Evolutionary conservation across 2,797 vertebrate genomes (phyloP), one percentile per base, ranked within the genome.

Genomic region (Oryzias sinensis): DNA sequence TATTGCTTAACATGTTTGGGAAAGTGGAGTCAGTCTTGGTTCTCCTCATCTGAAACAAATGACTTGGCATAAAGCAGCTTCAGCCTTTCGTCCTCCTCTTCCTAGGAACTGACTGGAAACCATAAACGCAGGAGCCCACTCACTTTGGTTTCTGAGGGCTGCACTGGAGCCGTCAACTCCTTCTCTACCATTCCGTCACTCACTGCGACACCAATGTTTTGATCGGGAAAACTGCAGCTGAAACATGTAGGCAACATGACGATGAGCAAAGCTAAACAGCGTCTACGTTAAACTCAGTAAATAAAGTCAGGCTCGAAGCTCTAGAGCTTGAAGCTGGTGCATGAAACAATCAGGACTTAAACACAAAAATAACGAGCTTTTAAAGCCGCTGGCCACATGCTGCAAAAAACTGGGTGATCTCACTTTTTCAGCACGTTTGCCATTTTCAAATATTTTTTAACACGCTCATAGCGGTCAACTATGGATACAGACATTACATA

Each of bases 71-170:
- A 69, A 72, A 63, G 44, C 50, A 37, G 51, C 27, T 43, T 24
- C 49, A 29, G 41, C 41, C 57, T 43, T 67, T 53, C 45, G 41
- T 59, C 43, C 58, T 27, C 54, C 24, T 59, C 68, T 63, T 77
- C 76, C 68, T 72, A 70, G 65, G 65, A 76, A 72, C 1, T 25
- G 64, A 46, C 51, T 56, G 49, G 27, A 55, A 49, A 65, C 72
- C 58, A 64, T 70, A 79, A 82, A 84, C 77, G 76, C 49, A 37
- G 6, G 7, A 33, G 52, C 77, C 77, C 76, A 54, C 77, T 75
- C 62, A 41, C 62, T 68, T 57, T 78, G 79, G 79, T 81, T 78
- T 78, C 50, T 59, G 65, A 74, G 62, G 76, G 18, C 56, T 65
- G 43, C 56, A n/a, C 46, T 56, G 15, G 65, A 70, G 68, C 69